Conservation (phyloP, 2,888 invertebrate species). For the Liposcelis brunnea region DNA sequence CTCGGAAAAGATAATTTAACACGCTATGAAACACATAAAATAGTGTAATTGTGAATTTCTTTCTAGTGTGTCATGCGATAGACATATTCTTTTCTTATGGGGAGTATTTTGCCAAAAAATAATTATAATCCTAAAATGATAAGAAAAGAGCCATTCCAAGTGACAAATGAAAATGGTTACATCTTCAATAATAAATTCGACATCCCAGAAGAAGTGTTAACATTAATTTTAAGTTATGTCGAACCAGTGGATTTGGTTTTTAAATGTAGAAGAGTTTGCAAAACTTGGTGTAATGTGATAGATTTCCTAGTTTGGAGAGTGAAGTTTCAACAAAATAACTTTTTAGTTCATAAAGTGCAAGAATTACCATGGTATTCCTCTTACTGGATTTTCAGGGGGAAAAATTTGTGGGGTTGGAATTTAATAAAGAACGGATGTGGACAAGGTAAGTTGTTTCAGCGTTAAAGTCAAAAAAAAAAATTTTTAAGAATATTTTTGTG, state of each 20-base stretch:
- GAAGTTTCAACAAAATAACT: background rate
- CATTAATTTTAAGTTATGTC: background rate
- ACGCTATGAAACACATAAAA: too few species aligned
- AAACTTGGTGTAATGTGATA: constrained; percentile 6
- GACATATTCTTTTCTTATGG: too few species aligned
- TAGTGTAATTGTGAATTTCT: too few species aligned
- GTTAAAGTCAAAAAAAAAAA: background rate
- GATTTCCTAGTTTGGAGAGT: background rate
- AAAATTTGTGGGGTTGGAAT: background rate
- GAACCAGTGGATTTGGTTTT: background rate
- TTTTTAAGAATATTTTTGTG: too few species aligned
- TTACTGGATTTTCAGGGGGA: background rate
- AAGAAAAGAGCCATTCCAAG: background rate
- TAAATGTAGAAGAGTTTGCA: background rate
- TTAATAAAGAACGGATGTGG: constrained; percentile 1
- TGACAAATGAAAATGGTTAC: background rate
- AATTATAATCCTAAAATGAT: background rate
- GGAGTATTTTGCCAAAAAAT: too few species aligned
- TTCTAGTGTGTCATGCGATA: too few species aligned
- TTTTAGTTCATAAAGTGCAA: background rate
- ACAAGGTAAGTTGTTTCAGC: background rate
- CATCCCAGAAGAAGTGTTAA: background rate
- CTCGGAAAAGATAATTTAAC: too few species aligned
- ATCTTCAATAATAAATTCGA: background rate
- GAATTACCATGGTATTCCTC: background rate